Base-by-base conservation (phyloP, 2,113 vertebrate genomes). In the Otus sunia region DNA sequence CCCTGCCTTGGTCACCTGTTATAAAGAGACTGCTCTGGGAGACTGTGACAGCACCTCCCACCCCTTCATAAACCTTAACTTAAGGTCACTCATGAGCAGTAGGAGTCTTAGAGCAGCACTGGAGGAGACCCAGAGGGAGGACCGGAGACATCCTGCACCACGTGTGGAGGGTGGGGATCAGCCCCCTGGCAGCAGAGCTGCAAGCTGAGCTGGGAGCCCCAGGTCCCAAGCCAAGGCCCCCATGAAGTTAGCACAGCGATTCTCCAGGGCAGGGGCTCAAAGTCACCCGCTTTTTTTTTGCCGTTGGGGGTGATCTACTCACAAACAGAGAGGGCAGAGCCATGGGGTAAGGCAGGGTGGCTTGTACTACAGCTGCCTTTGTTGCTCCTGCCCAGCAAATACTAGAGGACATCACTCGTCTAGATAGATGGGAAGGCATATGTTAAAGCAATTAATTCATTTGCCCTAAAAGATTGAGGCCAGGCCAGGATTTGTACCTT, bases 361-460 rank as follows among this genome's bases (percentile, higher is more conserved):
- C 43, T 88, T 6, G 3, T 27, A 39, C 20, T 60, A 36, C 36
- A 72, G 30, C 63, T 75, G 58, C 49, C 10, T 58, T 79, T 85
- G 25, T 25, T 73, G 47, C 63, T 95, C 23, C 41, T 86, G 71
- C n/a, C 36, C 1, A 1, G 47, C 12, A 53, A 92, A 77, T 47
- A 90, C 5, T 2, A 67, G 41, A 88, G 64, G 67, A 58, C 37
- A 74, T 52, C 17, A 12, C n/a, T 63, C 53, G 41, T 62, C 75
- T 67, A 73, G 78, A 49, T 8, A 66, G 81, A 76, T 4, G 16
- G 74, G 67, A 87, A 94, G 20, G 67, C 59, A 36, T 73, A 80
- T 56, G 86, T 80, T 79, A 76, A 92, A 92, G 25, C 32, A 89
- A 85, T 76, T 60, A 92, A 92, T 91, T 94, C 27, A 74, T 86